phyloP scores from a whole-genome alignment of 2,113 vertebrate species.

The Ceyx cyanopectus region DNA sequence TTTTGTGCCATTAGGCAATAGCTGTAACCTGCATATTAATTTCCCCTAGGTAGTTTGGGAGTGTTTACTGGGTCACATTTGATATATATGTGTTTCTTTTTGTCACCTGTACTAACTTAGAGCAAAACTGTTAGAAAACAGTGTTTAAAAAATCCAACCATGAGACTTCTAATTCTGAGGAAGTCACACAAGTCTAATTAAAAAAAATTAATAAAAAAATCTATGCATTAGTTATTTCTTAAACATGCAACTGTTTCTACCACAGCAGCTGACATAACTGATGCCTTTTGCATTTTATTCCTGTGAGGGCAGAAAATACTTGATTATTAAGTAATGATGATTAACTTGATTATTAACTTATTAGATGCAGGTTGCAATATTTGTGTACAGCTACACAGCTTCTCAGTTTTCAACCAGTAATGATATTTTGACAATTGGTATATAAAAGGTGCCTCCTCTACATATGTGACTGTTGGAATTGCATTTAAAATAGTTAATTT shows the following conservation, averaged over 20 bases:
- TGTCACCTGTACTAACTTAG: neutral
- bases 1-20: neutral
- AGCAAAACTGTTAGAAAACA: neutral
- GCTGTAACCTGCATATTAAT: neutral
- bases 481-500: neutral
- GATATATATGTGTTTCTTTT: neutral
- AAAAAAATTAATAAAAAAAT: neutral
- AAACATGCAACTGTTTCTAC: neutral
- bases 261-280: neutral
- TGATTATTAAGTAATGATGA: no score
- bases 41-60: neutral
- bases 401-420: neutral
- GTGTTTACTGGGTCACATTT: neutral
- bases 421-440: neutral
- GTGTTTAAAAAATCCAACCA: neutral
- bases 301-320: neutral
- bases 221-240: neutral
- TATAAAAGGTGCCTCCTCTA: neutral
- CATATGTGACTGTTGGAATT: no score
- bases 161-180: neutral
- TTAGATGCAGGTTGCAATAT: neutral
- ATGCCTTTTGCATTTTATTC: neutral
- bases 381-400: neutral
- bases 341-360: neutral
- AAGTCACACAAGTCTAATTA: neutral